A percentile compares a stretch with the other conserved stretches of the same genome.
These are phyloP conservation scores for Anarhynchus alexandrinus DNA, from an alignment of 2,113 vertebrate genomes.

Conservation along the genomic window DNA sequence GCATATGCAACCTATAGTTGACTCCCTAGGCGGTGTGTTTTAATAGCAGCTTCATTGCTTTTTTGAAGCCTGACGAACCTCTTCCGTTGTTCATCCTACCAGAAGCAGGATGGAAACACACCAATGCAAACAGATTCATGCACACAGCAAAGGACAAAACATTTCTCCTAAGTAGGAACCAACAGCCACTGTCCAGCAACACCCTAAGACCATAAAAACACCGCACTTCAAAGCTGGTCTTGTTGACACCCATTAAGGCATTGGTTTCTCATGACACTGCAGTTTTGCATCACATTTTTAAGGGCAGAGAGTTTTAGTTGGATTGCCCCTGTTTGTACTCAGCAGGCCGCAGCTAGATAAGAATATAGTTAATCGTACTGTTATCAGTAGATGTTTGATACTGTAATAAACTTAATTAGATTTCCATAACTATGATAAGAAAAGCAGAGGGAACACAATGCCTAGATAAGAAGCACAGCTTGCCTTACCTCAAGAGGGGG, in stretches of 20 bases:
- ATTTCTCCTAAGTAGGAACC: not conserved
- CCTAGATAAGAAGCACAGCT: not conserved
- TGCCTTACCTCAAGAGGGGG: not conserved
- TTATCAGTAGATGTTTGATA: constrained; percentile 45
- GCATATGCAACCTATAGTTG: not conserved
- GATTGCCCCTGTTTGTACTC: not conserved
- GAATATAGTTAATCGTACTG: not conserved
- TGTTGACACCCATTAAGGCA: not conserved
- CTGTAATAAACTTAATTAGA: constrained; percentile 63
- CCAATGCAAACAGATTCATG: too few species aligned
- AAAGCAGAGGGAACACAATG: not conserved
- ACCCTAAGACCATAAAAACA: not conserved
- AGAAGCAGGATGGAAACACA: not conserved
- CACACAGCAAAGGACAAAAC: not conserved
- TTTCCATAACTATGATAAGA: constrained; percentile 4
- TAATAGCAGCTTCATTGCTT: not conserved
- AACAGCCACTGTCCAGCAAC: not conserved
- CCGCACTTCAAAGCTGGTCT: not conserved
- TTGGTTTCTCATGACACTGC: constrained; percentile 16
- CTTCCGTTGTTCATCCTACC: not conserved
- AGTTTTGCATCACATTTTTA: constrained; percentile 1
- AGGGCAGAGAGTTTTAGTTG: not conserved
- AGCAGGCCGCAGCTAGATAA: constrained; percentile 21
- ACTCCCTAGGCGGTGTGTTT: not conserved
- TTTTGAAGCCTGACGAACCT: not conserved